These are phyloP conservation scores for Slavum lentiscoides DNA, from an alignment of 2,888 invertebrate genomes.

Conservation along the genomic window DNA sequence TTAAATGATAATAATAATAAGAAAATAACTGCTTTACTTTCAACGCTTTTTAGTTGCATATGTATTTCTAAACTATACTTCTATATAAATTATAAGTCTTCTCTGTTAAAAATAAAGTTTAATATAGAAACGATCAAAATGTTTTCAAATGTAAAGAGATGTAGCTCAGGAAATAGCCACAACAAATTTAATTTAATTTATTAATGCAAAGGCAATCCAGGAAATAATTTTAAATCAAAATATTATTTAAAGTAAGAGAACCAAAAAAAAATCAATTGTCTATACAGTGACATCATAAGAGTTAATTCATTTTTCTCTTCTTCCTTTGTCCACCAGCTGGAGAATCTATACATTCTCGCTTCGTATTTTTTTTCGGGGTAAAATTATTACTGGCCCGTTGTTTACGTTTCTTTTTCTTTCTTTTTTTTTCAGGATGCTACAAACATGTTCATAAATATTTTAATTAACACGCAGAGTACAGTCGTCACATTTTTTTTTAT, in stretches of 20 bases:
- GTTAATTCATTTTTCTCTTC: conserved; percentile 11
- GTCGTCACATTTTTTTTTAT: not conserved
- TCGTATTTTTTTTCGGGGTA: conserved; percentile 21
- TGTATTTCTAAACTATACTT: too few relatives aligned
- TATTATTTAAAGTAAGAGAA: not conserved
- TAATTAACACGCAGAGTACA: not conserved
- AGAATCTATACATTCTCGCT: conserved; percentile 2
- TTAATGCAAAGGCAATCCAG: too few relatives aligned
- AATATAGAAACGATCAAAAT: too few relatives aligned
- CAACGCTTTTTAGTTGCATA: too few relatives aligned
- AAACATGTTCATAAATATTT: conserved; percentile 39
- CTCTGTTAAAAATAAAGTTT: too few relatives aligned
- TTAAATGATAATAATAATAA: too few relatives aligned
- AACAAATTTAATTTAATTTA: too few relatives aligned
- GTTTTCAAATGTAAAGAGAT: too few relatives aligned
- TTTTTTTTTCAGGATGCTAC: conserved; percentile 46
- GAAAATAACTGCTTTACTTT: too few relatives aligned
- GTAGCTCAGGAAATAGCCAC: too few relatives aligned
- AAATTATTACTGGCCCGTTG: conserved; percentile 50
- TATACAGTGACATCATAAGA: conserved; percentile 12
- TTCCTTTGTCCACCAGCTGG: conserved; percentile 5
- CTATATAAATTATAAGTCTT: too few relatives aligned
- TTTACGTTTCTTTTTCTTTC: conserved; percentile 48
- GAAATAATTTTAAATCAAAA: not conserved
- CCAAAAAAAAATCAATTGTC: not conserved